Percentiles rank a stretch among this genome's conserved stretches.
phyloP scores from a whole-genome alignment of 1,140 invertebrate genomes.

The Plodia interpunctella region DNA sequence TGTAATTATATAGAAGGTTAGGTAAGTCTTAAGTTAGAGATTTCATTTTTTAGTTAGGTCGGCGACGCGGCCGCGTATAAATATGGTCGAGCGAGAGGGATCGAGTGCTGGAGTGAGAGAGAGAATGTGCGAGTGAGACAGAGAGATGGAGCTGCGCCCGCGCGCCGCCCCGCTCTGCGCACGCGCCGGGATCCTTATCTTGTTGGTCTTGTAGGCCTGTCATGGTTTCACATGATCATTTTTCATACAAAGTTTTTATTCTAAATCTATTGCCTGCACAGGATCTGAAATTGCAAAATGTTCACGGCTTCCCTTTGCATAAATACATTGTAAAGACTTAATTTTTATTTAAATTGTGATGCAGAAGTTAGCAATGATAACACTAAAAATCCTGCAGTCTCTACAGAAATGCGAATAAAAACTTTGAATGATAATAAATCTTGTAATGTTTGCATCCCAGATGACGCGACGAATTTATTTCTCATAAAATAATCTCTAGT shows the following conservation, averaged over 20 bases:
- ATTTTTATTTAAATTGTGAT: too few species aligned
- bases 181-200: background rate
- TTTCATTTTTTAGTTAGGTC: conserved; percentile 58
- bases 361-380: too few species aligned
- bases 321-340: too few species aligned
- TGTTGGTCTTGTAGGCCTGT: background rate
- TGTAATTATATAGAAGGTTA: conserved; percentile 70
- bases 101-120: conserved; percentile 14
- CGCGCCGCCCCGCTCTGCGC: conserved; percentile 9
- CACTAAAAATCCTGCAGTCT: background rate
- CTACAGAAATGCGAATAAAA: background rate
- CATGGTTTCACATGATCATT: background rate
- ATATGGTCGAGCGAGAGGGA: conserved; percentile 35
- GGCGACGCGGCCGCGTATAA: conserved; percentile 35
- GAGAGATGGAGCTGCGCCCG: conserved; percentile 2
- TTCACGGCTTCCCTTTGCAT: too few species aligned
- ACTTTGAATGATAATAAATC: background rate
- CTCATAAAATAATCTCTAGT: background rate
- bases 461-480: conserved; percentile 5
- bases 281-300: too few species aligned
- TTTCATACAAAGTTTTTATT: background rate
- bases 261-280: background rate
- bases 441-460: background rate
- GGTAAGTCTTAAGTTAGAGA: conserved; percentile 60
- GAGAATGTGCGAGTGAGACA: background rate